These are phyloP conservation scores for Scatophagus argus DNA, from an alignment of 2,113 vertebrate genomes.

Conservation along the genomic window DNA sequence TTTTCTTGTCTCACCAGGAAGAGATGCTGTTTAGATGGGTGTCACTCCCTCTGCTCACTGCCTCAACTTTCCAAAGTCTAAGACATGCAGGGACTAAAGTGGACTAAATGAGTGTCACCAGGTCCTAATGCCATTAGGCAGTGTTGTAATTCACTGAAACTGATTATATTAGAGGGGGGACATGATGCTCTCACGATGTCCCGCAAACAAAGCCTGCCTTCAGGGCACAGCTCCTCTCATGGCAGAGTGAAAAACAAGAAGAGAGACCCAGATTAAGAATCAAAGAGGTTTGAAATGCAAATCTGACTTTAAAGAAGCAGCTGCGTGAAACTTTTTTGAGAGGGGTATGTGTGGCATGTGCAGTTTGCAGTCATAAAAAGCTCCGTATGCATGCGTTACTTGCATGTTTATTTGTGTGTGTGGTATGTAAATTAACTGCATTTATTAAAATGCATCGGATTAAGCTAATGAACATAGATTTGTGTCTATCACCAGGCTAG, in stretches of 20 bases:
- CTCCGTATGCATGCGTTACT: neutral
- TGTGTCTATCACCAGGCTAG: neutral
- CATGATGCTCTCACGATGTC: conserved; percentile 73
- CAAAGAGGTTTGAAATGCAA: conserved; percentile 15
- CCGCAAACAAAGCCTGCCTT: conserved; percentile 79
- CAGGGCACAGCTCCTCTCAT: conserved; percentile 52
- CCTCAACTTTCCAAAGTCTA: conserved; percentile 26
- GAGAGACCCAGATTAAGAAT: neutral
- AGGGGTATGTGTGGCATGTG: neutral
- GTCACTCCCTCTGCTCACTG: conserved; percentile 25
- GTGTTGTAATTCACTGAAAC: conserved; percentile 79
- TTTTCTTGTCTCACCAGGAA: conserved; percentile 38
- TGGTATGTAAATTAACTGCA: neutral
- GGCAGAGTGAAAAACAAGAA: conserved; percentile 62
- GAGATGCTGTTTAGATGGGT: conserved; percentile 64
- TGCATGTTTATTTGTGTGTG: neutral
- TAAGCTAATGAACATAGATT: conserved; percentile 1
- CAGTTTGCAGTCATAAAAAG: conserved; percentile 8
- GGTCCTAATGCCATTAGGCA: conserved; percentile 84
- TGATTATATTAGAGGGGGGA: conserved; percentile 83
- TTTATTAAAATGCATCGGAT: neutral
- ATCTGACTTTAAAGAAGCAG: conserved; percentile 23
- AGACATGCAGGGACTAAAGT: conserved; percentile 61
- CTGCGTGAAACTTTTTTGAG: neutral
- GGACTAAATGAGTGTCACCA: conserved; percentile 84